Evolutionary conservation across 2,113 vertebrate species (phyloP).

Genomic region (Nettapus auritus): DNA sequence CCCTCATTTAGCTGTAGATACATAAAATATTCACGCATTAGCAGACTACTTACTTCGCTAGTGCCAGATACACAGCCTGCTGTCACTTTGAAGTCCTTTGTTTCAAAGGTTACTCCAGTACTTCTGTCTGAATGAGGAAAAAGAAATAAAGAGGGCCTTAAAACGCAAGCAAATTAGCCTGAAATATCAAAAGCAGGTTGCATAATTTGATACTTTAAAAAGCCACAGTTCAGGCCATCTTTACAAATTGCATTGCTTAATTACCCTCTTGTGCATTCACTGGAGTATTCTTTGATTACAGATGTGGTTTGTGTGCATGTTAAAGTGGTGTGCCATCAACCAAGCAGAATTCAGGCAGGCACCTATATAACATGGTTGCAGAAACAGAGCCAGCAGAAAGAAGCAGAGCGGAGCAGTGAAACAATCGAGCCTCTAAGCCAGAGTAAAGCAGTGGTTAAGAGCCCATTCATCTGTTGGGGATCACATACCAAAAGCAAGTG

Average conservation of each 20-base stretch:
- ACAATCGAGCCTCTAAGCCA: not conserved
- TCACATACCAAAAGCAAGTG: not conserved
- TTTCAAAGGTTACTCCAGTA: slow-evolving; percentile 37
- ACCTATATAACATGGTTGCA: accelerated
- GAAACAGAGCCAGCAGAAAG: not conserved
- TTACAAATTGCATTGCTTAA: not conserved
- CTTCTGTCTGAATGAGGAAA: slow-evolving; percentile 37
- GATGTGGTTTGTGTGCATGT: accelerated
- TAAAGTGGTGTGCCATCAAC: not conserved
- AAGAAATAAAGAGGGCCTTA: not conserved
- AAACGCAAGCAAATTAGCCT: not conserved
- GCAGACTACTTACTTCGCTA: slow-evolving; percentile 43
- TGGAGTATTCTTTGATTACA: not conserved
- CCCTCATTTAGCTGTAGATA: slow-evolving; percentile 10
- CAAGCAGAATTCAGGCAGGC: not conserved
- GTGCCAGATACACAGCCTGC: slow-evolving; percentile 39
- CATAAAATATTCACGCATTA: slow-evolving; percentile 41
- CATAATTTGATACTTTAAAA: not conserved
- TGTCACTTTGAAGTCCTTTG: slow-evolving; percentile 52
- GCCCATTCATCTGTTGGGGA: not conserved
- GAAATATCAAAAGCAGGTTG: not conserved
- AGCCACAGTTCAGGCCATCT: not conserved
- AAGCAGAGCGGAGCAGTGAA: not conserved
- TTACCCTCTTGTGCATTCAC: not conserved
- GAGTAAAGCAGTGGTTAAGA: not conserved